Conservation (phyloP, 1,140 invertebrate species). For the Trachymyrmex septentrionalis region DNA sequence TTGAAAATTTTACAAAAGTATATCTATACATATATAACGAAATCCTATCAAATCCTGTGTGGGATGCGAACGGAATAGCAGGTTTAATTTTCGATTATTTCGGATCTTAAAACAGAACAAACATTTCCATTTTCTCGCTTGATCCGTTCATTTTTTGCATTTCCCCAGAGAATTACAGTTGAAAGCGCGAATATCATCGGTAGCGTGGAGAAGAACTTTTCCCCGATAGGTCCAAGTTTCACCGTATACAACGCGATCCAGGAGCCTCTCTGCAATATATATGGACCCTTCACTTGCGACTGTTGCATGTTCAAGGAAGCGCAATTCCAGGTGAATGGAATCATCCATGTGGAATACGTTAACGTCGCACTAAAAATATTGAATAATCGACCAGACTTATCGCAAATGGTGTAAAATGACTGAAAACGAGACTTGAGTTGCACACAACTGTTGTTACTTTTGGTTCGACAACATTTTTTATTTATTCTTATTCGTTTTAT, state of each 20-base stretch:
- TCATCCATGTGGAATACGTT: not conserved
- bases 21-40: too few species aligned
- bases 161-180: slow-evolving; percentile 75
- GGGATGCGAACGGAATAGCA: not conserved
- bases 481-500: not conserved
- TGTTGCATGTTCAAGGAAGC: slow-evolving; percentile 79
- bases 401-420: not conserved
- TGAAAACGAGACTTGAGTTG: not conserved
- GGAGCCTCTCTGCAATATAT: slow-evolving; percentile 73
- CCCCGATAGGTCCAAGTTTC: slow-evolving; percentile 75
- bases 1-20: not conserved
- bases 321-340: slow-evolving; percentile 76
- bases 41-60: not conserved
- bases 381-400: not conserved
- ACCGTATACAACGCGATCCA: slow-evolving; percentile 76
- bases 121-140: not conserved
- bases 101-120: not conserved
- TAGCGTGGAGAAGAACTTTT: slow-evolving; percentile 79
- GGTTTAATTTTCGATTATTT: not conserved
- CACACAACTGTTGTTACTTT: too few species aligned
- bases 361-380: not conserved
- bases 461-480: not conserved
- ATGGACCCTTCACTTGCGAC: slow-evolving; percentile 77
- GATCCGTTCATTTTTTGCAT: not conserved
- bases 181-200: slow-evolving; percentile 75